phyloP scores from a whole-genome alignment of 2,797 vertebrate species.

The Cheirogaleus major region DNA sequence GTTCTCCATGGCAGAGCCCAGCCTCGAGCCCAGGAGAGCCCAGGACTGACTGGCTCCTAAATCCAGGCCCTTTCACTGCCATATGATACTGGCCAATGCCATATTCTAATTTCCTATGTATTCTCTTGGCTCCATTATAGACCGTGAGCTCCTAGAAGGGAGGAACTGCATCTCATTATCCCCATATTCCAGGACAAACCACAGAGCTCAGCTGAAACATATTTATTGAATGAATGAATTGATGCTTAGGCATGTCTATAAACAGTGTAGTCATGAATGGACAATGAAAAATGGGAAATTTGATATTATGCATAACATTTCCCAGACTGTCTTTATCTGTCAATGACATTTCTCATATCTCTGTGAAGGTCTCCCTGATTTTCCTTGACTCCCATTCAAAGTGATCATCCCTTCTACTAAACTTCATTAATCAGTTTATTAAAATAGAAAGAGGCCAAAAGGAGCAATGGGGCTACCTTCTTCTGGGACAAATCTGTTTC shows the following conservation, averaged over 20 bases:
- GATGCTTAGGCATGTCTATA: background rate
- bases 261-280: background rate
- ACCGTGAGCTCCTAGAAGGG: background rate
- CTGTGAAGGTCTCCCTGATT: background rate
- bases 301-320: background rate
- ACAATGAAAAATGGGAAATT: background rate
- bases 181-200: background rate
- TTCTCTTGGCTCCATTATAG: background rate
- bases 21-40: background rate
- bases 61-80: background rate
- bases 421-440: background rate
- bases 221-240: background rate
- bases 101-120: background rate
- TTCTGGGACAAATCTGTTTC: background rate
- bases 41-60: background rate
- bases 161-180: background rate
- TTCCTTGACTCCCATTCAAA: background rate
- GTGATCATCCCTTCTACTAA: background rate
- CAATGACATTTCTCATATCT: background rate
- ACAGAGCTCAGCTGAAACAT: background rate
- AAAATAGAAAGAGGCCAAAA: background rate
- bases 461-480: background rate
- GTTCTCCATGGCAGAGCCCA: background rate
- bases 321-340: background rate
- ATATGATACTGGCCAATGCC: background rate